phyloP scores from a whole-genome alignment of 2,888 invertebrate genomes.

The Meteorus cinctellus region DNA sequence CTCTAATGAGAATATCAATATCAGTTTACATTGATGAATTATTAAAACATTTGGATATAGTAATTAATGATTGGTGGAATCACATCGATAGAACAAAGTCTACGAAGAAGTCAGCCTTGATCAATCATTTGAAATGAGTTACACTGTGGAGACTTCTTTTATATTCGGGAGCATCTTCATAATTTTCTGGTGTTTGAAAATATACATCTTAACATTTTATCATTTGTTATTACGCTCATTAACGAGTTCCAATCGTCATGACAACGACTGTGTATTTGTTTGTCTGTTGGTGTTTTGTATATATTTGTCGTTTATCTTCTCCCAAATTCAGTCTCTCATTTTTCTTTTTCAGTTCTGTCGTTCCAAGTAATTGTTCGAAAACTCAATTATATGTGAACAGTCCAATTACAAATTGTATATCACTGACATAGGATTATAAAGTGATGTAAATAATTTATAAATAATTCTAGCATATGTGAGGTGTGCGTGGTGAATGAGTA shows the following conservation, averaged over 20 bases:
- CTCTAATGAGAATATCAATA: slow-evolving; percentile 6
- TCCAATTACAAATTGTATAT: not conserved
- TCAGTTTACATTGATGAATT: slow-evolving; percentile 9
- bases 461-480: slow-evolving; percentile 69
- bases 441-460: too few relatives aligned
- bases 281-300: not conserved
- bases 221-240: not conserved
- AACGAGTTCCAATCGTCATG: slow-evolving; percentile 22
- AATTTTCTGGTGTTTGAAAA: not conserved
- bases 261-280: not conserved
- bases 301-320: not conserved
- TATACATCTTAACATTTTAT: not conserved
- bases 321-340: not conserved
- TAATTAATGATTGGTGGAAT: slow-evolving; percentile 19
- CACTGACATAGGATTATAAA: not conserved
- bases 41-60: slow-evolving; percentile 16
- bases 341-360: not conserved
- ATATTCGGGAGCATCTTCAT: not conserved
- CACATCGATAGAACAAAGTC: slow-evolving; percentile 26
- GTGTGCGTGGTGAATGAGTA: slow-evolving; percentile 70
- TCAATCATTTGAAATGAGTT: slow-evolving; percentile 53
- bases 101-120: slow-evolving; percentile 61
- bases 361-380: not conserved
- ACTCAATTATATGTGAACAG: too few relatives aligned
- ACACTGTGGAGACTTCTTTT: slow-evolving; percentile 40